Percentiles rank a stretch among this genome's conserved stretches.
Conservation (phyloP, 2,113 vertebrate species). For the Takifugu flavidus region DNA sequence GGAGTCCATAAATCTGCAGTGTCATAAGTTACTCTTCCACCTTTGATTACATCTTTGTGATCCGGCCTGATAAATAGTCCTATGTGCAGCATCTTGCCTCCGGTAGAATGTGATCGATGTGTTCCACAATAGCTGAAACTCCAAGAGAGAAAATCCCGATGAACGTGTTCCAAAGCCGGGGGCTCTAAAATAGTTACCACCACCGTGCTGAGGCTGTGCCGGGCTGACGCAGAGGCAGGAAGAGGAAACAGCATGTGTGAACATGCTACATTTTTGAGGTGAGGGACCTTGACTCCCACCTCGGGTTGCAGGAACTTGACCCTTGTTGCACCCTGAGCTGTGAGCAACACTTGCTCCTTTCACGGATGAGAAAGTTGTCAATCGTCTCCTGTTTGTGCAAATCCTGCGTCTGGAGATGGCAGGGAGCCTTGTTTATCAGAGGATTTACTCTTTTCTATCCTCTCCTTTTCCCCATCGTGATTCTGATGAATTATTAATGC, state of each 20-base stretch:
- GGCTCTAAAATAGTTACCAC: conserved; percentile 46
- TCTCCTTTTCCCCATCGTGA: conserved; percentile 10
- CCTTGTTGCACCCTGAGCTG: not conserved
- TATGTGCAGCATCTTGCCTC: not conserved
- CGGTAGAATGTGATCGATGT: not conserved
- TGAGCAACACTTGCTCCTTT: conserved; percentile 8
- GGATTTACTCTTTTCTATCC: conserved; percentile 20
- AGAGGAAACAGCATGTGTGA: conserved; percentile 14
- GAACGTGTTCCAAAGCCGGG: conserved; percentile 28
- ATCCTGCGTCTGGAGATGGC: conserved; percentile 20
- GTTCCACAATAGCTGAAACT: conserved; percentile 23
- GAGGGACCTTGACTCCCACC: not conserved
- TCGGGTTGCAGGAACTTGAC: conserved; percentile 1
- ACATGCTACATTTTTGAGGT: conserved; percentile 3
- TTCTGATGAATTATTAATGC: conserved; percentile 45
- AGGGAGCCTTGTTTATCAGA: conserved; percentile 42
- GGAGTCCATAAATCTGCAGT: not conserved
- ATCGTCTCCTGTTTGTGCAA: conserved; percentile 31
- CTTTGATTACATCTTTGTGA: not conserved
- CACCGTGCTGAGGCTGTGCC: conserved; percentile 11
- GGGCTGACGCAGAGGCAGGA: not conserved
- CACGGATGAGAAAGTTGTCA: conserved; percentile 27
- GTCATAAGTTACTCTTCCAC: conserved; percentile 9
- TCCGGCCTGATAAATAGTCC: conserved; percentile 4
- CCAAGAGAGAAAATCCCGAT: conserved; percentile 20